Evolutionary conservation across 1,140 invertebrate species (phyloP).

Genomic region (Heliconius himera): DNA sequence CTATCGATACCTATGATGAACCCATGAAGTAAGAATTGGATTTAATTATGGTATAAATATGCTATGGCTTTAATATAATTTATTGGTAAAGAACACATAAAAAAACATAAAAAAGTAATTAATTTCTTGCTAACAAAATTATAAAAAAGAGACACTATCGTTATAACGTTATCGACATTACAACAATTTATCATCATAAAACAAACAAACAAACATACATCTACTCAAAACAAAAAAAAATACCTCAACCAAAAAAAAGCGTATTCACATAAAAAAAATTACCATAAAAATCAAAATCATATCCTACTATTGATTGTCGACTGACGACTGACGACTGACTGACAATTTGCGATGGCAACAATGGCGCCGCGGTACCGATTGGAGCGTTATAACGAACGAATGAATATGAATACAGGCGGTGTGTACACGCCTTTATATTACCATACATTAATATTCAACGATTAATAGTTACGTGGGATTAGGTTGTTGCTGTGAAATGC

Average conservation of each 20-base stretch:
- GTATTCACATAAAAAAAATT: background rate
- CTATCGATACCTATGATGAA: no score
- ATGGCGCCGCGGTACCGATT: conserved; percentile 44
- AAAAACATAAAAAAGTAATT: no score
- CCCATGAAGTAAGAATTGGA: no score
- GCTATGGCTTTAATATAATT: no score
- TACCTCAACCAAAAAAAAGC: background rate
- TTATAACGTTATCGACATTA: no score
- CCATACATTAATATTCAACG: conserved; percentile 62
- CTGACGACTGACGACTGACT: conserved; percentile 13
- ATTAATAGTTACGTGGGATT: conserved; percentile 38
- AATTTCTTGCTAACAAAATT: no score
- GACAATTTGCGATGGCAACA: conserved; percentile 29
- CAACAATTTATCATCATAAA: background rate
- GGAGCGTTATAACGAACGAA: conserved; percentile 77
- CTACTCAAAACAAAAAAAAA: background rate
- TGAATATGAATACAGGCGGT: conserved; percentile 69
- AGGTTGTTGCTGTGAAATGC: background rate
- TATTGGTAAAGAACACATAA: no score
- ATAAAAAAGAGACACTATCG: no score
- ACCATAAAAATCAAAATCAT: conserved; percentile 4
- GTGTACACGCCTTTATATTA: conserved; percentile 62
- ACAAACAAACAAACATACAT: background rate
- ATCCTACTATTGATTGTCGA: background rate
- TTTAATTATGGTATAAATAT: no score